Evolutionary conservation across 2,888 invertebrate species (phyloP).

Genomic region (Drosophila nigritarsus): DNA sequence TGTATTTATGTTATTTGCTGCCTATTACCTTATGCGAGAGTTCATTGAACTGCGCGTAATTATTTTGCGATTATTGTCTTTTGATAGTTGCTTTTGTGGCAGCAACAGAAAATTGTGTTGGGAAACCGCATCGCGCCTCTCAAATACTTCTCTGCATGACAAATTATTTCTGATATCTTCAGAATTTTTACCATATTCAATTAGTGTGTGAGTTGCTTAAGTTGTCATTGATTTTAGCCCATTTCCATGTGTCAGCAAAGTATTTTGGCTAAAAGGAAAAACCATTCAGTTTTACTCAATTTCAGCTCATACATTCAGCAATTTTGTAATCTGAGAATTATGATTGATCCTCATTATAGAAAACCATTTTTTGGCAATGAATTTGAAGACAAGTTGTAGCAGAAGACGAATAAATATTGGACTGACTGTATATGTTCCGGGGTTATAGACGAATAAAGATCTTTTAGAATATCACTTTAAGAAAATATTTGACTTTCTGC

Average conservation of each 20-base stretch:
- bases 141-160: conserved; percentile 9
- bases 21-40: conserved; percentile 34
- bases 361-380: not conserved
- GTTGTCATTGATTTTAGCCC: not conserved
- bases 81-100: conserved; percentile 43
- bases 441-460: not conserved
- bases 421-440: not conserved
- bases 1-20: conserved; percentile 15
- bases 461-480: not conserved
- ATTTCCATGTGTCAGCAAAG: not conserved
- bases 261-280: not conserved
- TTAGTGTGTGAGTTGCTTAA: not conserved
- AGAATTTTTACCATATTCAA: not conserved
- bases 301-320: too few relatives aligned
- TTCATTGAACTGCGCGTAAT: conserved; percentile 72
- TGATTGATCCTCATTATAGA: too few relatives aligned
- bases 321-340: not conserved
- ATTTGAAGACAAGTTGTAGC: too few relatives aligned
- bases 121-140: conserved; percentile 3
- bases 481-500: too few relatives aligned
- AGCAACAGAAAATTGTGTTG: not conserved
- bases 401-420: not conserved
- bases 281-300: not conserved
- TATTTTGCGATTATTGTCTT: conserved; percentile 73
- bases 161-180: not conserved